phyloP scores from a whole-genome alignment of 2,888 invertebrate species.

The Coleophora deauratella region DNA sequence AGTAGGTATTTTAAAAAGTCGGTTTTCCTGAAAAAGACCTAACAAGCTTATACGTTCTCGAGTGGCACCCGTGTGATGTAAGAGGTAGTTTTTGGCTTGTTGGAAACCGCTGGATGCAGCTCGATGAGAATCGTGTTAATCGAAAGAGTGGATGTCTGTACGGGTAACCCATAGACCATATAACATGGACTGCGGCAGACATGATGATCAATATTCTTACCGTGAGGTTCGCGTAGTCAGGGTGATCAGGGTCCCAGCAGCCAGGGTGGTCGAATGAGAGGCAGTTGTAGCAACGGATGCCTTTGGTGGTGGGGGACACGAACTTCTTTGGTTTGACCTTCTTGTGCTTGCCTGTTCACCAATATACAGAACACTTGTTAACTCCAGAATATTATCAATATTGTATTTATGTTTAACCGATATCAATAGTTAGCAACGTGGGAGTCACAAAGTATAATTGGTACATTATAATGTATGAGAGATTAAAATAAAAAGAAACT shows the following conservation, averaged over 20 bases:
- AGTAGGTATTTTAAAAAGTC: no score
- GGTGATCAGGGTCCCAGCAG: constrained; percentile 68
- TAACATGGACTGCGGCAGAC: no score
- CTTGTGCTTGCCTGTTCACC: constrained; percentile 48
- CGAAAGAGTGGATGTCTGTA: no score
- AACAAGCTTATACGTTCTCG: no score
- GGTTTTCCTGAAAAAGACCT: no score
- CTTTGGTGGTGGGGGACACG: constrained; percentile 49
- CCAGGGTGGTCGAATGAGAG: constrained; percentile 65
- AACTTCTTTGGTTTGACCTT: constrained; percentile 58
- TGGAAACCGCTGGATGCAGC: no score
- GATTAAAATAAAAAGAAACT: no score
- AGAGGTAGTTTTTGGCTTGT: no score
- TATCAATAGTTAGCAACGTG: background rate
- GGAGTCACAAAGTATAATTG: background rate
- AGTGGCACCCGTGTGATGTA: no score
- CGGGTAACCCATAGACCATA: no score
- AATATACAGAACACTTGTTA: background rate
- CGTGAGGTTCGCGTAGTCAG: constrained; percentile 60
- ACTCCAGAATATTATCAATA: background rate
- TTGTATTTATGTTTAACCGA: background rate
- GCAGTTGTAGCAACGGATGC: constrained; percentile 66
- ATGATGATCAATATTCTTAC: constrained; percentile 38
- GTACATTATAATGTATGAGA: background rate
- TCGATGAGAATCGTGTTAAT: no score